These are phyloP conservation scores for Podarcis muralis DNA, from an alignment of 2,113 vertebrate species.

Conservation along the genomic window DNA sequence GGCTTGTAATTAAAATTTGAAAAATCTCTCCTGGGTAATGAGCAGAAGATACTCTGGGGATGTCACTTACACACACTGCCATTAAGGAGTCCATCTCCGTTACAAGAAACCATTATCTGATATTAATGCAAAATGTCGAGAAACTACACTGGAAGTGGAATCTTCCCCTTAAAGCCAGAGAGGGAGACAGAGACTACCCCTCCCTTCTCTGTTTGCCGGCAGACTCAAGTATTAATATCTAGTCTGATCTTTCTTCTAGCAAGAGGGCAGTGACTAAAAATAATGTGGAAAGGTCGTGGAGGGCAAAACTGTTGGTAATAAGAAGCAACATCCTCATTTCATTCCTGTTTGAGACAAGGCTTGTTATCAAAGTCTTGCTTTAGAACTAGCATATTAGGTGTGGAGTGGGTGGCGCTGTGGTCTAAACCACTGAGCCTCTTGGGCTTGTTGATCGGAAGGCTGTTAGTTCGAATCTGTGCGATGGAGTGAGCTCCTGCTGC, in stretches of 20 bases:
- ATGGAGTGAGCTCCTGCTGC: no score
- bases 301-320: accelerated
- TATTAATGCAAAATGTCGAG: slow-evolving; percentile 35
- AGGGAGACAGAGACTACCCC: accelerated
- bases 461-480: no score
- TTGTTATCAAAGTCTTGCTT: accelerated
- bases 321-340: accelerated
- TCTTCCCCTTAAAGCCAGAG: background rate
- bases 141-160: slow-evolving; percentile 19
- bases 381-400: background rate
- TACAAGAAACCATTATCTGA: slow-evolving; percentile 18
- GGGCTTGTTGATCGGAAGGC: no score
- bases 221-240: background rate
- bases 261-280: background rate
- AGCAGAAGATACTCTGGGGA: slow-evolving; percentile 37
- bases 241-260: background rate
- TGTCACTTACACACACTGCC: background rate
- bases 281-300: background rate
- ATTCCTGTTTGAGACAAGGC: background rate
- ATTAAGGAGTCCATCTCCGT: slow-evolving; percentile 12
- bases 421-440: no score
- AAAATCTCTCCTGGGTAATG: slow-evolving; percentile 44
- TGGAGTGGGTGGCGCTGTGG: no score
- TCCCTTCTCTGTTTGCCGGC: background rate
- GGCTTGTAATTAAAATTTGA: slow-evolving; percentile 45